Base-by-base conservation (phyloP, 1,140 invertebrate species). In the Gonatopus flavifemur region DNA sequence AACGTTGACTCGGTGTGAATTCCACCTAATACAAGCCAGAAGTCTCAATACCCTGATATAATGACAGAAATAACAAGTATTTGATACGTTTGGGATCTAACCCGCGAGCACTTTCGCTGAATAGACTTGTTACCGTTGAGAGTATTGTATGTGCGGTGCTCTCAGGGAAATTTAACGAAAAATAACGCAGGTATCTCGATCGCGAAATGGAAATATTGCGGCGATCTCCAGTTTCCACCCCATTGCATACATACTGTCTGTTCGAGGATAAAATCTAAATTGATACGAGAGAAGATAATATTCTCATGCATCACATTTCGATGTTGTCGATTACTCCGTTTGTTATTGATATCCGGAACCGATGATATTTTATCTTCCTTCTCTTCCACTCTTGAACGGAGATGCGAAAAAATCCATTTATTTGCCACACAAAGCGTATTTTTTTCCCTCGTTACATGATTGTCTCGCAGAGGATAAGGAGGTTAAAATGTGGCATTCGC, bases 1-100 rank as follows among this genome's bases (percentile, higher is more conserved):
- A n/a, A n/a, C n/a, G n/a, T n/a, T n/a, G n/a, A n/a, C n/a, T n/a
- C n/a, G n/a, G n/a, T n/a, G n/a, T n/a, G n/a, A n/a, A n/a, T n/a
- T n/a, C n/a, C n/a, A 62, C 61, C 57, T 67, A 63, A 67, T 64
- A 66, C 64, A 64, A 67, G 66, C 57, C 55, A 20, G 59, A 49
- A 49, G n/a, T n/a, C n/a, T n/a, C n/a, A n/a, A n/a, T n/a, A n/a
- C n/a, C n/a, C n/a, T n/a, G n/a, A n/a, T n/a, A n/a, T n/a, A n/a
- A n/a, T n/a, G n/a, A n/a, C n/a, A n/a, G n/a, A n/a, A 59, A 67
- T 53, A 66, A 64, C 62, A 52, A 53, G 51, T 46, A 40, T 28
- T 40, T 31, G 33, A 49, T 50, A 60, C 50, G 59, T 49, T 31
- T 51, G 58, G 52, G 52, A 57, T 53, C 52, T 52, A 64, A 66